Base-by-base conservation (phyloP, 2,797 vertebrate genomes). In the Toxotes lorentzi region DNA sequence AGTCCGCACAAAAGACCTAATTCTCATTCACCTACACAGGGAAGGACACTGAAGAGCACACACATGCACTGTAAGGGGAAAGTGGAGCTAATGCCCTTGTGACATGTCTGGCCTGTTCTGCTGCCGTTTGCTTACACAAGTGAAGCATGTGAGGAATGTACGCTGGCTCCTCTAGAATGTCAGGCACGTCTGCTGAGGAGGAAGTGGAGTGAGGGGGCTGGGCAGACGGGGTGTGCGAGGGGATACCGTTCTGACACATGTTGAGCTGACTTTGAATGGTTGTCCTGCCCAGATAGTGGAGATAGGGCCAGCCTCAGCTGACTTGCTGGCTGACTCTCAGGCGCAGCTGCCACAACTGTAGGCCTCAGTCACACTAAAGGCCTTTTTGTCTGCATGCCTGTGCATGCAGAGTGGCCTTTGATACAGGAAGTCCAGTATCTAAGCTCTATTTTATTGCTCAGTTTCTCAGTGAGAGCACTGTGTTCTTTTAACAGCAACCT, bases 141-240 rank as follows among this genome's bases (percentile, higher is more conserved):
- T 12, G 67, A 91, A 76, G 91, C 88, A 94, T 88, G 91, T 72
- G 69, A 88, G 92, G 93, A 94, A 95, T 95, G 93, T 91, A 90
- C 88, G 82, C 90, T 72, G 86, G 90, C 91, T 94, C 76, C 75
- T 89, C 79, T 41, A 93, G 92, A 94, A 95, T 94, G 90, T 91
- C 82, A 89, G 84, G 91, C 93, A 94, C 48, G 87, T 92, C 76
- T 83, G 76, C 77, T 71, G 74, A 76, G 84, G 72, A 89, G 86
- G 81, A 90, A 90, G 76, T 77, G 63, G 68, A 79, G 30, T 6
- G 40, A 43, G 40, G 40, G 62, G 60, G n/a, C 35, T 7, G 56
- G 24, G 23, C 35, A 48, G 34, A 27, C 4, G 40, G 69, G 27
- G 5, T 13, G 53, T 43, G 63, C 16, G 35, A 54, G 56, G 70